Base-by-base conservation (phyloP, 35 echinoderm and acorn worm genomes). In the Strongylocentrotus purpuratus region DNA sequence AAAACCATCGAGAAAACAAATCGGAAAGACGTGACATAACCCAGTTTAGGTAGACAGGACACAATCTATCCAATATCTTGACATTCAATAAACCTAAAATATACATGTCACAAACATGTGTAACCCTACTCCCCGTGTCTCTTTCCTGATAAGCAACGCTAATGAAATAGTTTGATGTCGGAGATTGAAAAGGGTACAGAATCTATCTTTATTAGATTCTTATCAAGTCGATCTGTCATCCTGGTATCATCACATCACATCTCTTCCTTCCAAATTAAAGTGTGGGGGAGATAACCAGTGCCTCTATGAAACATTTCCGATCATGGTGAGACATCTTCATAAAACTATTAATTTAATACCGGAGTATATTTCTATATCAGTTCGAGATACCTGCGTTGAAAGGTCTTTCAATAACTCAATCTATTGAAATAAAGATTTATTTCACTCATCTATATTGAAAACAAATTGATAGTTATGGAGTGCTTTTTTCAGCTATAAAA, bases 181-280 rank as follows among this genome's bases (percentile, higher is more conserved):
- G 65, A 78, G 28, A n/a, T 28, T 78, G 4, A n/a, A 78, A 78
- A 78, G 28, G 65, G 20, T n/a, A 28, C 8, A 78, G 65, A 78
- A 78, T 78, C 20, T 78, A 78, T 78, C 20, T 78, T 78, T 28
- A 78, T 78, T 78, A 78, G 50, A 78, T 78, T 78, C 65, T 78
- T 78, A 78, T 78, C 65, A n/a, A 78, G 65, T 78, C 65, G 22
- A 78, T 78, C 65, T 78, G 65, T 78, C 65, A 78, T n/a, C 65
- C 28, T 78, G 7, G 65, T 78, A 78, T 78, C 65, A 78, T 28
- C 20, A 7, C 22, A 78, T 78, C 65, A n/a, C 65, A 78, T 78
- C 65, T 78, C 20, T 22, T 78, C 20, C 65, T 78, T 78, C 35
- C 22, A 78, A 28, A 78, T 78, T 78, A 78, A 78, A 78, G 22